These are phyloP conservation scores for Oxytorus armatus DNA, from an alignment of 2,888 invertebrate species.

Conservation along the genomic window DNA sequence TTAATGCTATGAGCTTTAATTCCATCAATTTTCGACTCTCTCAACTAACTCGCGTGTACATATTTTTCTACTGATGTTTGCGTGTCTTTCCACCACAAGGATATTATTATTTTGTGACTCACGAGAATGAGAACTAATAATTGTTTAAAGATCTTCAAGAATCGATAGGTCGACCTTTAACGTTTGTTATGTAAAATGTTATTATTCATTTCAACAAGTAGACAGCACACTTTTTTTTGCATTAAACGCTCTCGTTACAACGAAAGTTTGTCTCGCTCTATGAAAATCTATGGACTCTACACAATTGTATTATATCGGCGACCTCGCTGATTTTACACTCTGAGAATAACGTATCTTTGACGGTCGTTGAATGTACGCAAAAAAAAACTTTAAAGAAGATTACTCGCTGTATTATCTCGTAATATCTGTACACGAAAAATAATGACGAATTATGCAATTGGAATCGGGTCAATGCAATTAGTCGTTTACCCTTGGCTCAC, in stretches of 20 bases:
- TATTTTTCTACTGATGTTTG: neutral
- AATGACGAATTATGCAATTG: conserved; percentile 41
- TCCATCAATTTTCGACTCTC: too few species aligned
- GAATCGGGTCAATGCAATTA: conserved; percentile 77
- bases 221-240: neutral
- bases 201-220: conserved; percentile 29
- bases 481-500: conserved; percentile 71
- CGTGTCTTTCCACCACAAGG: neutral
- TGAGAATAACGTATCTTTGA: conserved; percentile 34
- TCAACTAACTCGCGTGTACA: too few species aligned
- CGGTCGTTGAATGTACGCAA: neutral
- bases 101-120: neutral
- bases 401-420: neutral
- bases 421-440: neutral
- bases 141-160: conserved; percentile 10
- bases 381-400: conserved; percentile 12
- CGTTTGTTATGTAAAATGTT: conserved; percentile 43
- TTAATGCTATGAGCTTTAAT: too few species aligned
- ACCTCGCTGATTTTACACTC: conserved; percentile 53
- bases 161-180: conserved; percentile 19
- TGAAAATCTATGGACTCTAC: conserved; percentile 29
- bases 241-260: conserved; percentile 17
- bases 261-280: neutral
- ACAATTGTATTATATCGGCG: conserved; percentile 42
- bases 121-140: neutral